Base-by-base conservation (phyloP, 2,888 invertebrate genomes). In the Salticus scenicus region DNA sequence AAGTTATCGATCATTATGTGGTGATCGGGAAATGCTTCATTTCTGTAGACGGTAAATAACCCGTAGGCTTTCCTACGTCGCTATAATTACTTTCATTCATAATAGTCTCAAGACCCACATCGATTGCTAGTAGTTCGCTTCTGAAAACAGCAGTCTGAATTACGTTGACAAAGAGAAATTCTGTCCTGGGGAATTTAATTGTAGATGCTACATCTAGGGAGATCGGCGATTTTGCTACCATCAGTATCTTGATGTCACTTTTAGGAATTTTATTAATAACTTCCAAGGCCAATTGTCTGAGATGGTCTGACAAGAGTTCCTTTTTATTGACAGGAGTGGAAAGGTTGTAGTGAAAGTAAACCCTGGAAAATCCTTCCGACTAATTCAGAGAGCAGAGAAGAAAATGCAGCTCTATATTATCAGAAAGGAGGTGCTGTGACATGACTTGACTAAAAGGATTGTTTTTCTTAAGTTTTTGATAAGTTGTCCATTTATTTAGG, bases 201-300 rank as follows among this genome's bases (percentile, higher is more conserved):
- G 4, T 12, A 63, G 27, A 24, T 63, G 28, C 63, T 27, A 24
- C 63, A n/a, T n/a, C n/a, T 28, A 20, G 63, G 24, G 1, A 63
- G 63, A 63, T 63, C 63, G 10, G 4, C 24, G n/a, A 27, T 63
- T 63, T 63, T 63, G 17, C 47, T 47, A 17, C 47, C 47, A 14
- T 47, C 47, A 14, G 47, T 14, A 28, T 63, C 63, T 63, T 63
- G 14, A 63, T 63, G 63, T 20, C 63, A 63, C n/a, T 63, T 63
- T 63, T 24, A 63, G 63, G 63, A 5, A 63, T 63, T 24, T 63
- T 7, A 63, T 27, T 63, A 24, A 63, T 24, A 14, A 5, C 27
- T 63, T 63, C 63, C 28, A 63, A 63, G 24, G 27, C 14, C 5
- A 63, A 4, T 24, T 63, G 63, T n/a, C 28, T 63, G 63, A 63